Base-by-base conservation (phyloP, 1,140 invertebrate species). In the Trigoniulus corallinus region DNA sequence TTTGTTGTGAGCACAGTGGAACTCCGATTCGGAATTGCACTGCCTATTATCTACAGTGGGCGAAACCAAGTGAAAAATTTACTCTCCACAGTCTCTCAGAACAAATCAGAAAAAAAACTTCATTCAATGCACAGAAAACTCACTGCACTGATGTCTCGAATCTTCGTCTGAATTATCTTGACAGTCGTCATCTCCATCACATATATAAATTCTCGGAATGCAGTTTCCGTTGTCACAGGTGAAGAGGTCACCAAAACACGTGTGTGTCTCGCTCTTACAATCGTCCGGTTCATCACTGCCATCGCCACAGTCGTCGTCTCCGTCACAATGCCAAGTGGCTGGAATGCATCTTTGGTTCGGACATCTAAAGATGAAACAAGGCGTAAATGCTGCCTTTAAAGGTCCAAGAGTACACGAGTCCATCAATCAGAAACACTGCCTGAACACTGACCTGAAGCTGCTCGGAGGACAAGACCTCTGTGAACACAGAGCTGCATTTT, bases 201-300 rank as follows among this genome's bases (percentile, higher is more conserved):
- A 98, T n/a, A 94, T 88, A 65, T 97, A 98, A 53, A 88, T 92
- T 52, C 86, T 72, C 0, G 88, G 88, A 55, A 98, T 92, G 64
- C 94, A 98, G 60, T 93, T 94, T 3, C 91, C 92, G 67, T 96
- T 96, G 59, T 88, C 85, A 61, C 94, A 98, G 0, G 89, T 93
- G 61, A 95, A 96, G 0, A 93, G 68, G 65, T 94, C 89, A 0
- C 89, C 86, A 57, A 91, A 93, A 62, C 93, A 97, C 1, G 88
- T 94, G 56, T 88, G 74, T n/a, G 87, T 88, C 63, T 92, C 88
- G 15, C 82, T 85, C 58, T 88, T 86, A 61, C 88, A 94, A 63
- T 93, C 92, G 23, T 64, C 64, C 1, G 85, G 86, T 66, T 93
- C 88, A 60, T 94, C 88, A 4, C 82, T 82, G 0, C 80, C 81